These are phyloP conservation scores for Apteryx owenii DNA, from an alignment of 2,113 vertebrate species.

Conservation along the genomic window DNA sequence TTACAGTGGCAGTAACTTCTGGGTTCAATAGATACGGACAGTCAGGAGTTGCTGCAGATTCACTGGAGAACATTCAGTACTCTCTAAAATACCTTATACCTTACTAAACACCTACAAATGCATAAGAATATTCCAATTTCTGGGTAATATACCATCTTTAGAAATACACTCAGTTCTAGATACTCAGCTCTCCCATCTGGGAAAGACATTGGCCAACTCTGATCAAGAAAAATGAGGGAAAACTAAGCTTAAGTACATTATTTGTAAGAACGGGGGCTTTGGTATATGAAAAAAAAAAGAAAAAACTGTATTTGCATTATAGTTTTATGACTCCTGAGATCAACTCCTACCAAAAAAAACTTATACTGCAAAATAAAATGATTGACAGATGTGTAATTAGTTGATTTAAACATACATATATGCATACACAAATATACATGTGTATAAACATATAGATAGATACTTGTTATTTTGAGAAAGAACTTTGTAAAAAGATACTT, in stretches of 20 bases:
- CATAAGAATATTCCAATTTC: not conserved
- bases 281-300: not conserved
- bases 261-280: not conserved
- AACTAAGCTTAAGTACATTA: not conserved
- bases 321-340: not conserved
- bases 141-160: not conserved
- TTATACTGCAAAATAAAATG: slow-evolving; percentile 1
- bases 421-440: not conserved
- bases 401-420: not conserved
- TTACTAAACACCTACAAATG: not conserved
- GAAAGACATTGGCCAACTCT: not conserved
- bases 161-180: not conserved
- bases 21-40: not conserved
- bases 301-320: not conserved
- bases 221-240: not conserved
- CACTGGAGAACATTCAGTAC: not conserved
- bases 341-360: not conserved
- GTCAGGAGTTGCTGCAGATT: not conserved
- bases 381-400: not conserved
- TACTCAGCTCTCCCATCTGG: not conserved
- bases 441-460: not conserved
- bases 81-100: not conserved
- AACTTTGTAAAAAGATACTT: not conserved
- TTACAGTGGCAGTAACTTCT: not conserved
- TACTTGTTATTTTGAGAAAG: not conserved